These are phyloP conservation scores for Uropetala carovei DNA, from an alignment of 2,888 invertebrate species.

Conservation along the genomic window DNA sequence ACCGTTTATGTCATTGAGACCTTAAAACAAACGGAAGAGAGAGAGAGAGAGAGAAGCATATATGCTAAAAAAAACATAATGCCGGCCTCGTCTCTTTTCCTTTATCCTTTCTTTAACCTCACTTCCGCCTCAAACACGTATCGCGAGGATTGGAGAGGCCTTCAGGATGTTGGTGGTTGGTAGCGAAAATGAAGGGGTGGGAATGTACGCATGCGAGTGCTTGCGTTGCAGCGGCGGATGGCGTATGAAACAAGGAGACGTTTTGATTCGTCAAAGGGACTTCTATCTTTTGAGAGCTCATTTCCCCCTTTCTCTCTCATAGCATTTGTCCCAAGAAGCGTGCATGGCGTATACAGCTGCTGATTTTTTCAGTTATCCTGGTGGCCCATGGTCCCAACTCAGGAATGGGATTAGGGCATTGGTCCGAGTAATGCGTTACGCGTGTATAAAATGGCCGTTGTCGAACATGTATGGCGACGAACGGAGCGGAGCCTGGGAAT, in stretches of 20 bases:
- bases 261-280: constrained; percentile 52
- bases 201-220: constrained; percentile 10
- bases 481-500: constrained; percentile 9
- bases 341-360: constrained; percentile 52
- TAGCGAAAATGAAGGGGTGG: not conserved
- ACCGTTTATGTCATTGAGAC: constrained; percentile 20
- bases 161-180: constrained; percentile 8
- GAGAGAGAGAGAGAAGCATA: not conserved
- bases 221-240: not conserved
- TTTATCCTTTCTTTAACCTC: not conserved
- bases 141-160: constrained; percentile 42
- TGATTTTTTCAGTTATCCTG: constrained; percentile 42
- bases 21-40: constrained; percentile 44
- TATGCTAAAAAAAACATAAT: constrained; percentile 40
- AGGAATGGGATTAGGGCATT: constrained; percentile 57
- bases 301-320: constrained; percentile 27
- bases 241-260: constrained; percentile 35
- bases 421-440: constrained; percentile 49
- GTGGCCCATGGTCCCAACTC: constrained; percentile 3
- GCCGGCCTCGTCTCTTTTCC: not conserved
- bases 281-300: constrained; percentile 45
- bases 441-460: constrained; percentile 54
- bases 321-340: constrained; percentile 14
- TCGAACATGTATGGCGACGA: not conserved
- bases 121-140: constrained; percentile 37